Evolutionary conservation across 2,888 invertebrate species (phyloP).

Genomic region (Aradus depressus): DNA sequence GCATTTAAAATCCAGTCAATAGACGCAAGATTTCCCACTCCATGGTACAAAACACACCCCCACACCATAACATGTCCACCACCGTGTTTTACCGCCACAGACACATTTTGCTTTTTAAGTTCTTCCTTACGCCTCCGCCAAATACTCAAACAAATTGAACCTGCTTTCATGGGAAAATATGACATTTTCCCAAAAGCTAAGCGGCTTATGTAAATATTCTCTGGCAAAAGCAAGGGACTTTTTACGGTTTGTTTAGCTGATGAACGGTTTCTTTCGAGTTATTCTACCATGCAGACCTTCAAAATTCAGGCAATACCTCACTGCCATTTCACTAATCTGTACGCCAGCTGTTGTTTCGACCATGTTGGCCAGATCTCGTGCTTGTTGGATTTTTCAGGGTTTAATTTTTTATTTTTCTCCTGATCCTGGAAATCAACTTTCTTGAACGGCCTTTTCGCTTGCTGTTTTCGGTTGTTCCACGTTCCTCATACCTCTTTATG

Average conservation of each 20-base stretch:
- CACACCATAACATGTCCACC: not conserved
- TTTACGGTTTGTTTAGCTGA: too few species aligned
- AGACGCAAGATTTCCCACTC: not conserved
- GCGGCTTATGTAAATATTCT: not conserved
- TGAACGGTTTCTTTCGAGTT: too few species aligned
- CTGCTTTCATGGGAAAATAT: not conserved
- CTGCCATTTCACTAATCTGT: too few species aligned
- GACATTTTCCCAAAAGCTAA: constrained; percentile 2
- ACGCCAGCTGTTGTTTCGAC: too few species aligned
- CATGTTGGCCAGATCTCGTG: too few species aligned
- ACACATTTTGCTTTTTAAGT: not conserved
- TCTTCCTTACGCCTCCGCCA: not conserved
- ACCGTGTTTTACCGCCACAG: too few species aligned
- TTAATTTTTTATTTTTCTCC: too few species aligned
- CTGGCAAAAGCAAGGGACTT: too few species aligned
- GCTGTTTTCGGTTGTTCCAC: constrained; percentile 3
- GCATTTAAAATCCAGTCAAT: constrained; percentile 1
- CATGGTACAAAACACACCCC: not conserved
- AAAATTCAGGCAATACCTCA: too few species aligned
- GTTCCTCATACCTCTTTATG: too few species aligned
- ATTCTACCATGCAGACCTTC: too few species aligned
- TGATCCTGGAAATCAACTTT: not conserved
- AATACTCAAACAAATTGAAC: not conserved
- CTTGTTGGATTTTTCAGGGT: too few species aligned
- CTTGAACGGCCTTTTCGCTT: not conserved